Percentiles rank a stretch among this genome's conserved stretches.
phyloP scores from a whole-genome alignment of 1,140 invertebrate species.

The Drosophila lini region DNA sequence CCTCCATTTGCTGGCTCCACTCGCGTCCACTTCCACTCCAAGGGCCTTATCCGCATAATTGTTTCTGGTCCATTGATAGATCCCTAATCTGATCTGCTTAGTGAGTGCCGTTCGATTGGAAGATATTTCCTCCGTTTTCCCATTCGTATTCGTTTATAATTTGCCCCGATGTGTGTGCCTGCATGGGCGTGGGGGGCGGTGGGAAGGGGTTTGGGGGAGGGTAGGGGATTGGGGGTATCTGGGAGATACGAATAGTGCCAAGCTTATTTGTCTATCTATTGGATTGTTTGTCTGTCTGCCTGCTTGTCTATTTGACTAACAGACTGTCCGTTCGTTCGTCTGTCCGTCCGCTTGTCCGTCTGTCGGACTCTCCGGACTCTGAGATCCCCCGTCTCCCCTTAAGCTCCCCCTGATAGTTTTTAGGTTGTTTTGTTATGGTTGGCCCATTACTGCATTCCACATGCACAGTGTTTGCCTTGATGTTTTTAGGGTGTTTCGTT shows the following conservation, averaged over 20 bases:
- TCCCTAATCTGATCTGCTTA: slow-evolving; percentile 56
- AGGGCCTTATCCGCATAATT: slow-evolving; percentile 43
- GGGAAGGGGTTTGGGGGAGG: background rate
- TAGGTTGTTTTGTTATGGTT: slow-evolving; percentile 71
- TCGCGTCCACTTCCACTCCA: slow-evolving; percentile 33
- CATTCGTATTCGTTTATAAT: slow-evolving; percentile 43
- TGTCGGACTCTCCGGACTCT: slow-evolving; percentile 1
- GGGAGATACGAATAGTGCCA: slow-evolving; percentile 63
- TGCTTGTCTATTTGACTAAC: slow-evolving; percentile 63
- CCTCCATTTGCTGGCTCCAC: slow-evolving; percentile 17
- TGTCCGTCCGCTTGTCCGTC: slow-evolving; percentile 39
- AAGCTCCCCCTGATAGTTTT: slow-evolving; percentile 21
- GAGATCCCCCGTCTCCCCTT: background rate
- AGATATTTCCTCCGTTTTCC: slow-evolving; percentile 27
- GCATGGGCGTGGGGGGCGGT: background rate
- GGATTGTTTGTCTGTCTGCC: slow-evolving; percentile 56
- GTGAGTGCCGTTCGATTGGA: slow-evolving; percentile 53
- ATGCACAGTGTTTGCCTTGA: slow-evolving; percentile 80
- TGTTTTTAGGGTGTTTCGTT: slow-evolving; percentile 79
- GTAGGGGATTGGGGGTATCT: slow-evolving; percentile 49
- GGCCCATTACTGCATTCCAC: slow-evolving; percentile 80
- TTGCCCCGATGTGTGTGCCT: slow-evolving; percentile 21
- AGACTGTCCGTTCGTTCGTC: slow-evolving; percentile 38
- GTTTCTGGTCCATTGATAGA: slow-evolving; percentile 52
- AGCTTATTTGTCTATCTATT: slow-evolving; percentile 79